Conservation (phyloP, 2,797 vertebrate genomes). For the Brachyalestes nurse region DNA sequence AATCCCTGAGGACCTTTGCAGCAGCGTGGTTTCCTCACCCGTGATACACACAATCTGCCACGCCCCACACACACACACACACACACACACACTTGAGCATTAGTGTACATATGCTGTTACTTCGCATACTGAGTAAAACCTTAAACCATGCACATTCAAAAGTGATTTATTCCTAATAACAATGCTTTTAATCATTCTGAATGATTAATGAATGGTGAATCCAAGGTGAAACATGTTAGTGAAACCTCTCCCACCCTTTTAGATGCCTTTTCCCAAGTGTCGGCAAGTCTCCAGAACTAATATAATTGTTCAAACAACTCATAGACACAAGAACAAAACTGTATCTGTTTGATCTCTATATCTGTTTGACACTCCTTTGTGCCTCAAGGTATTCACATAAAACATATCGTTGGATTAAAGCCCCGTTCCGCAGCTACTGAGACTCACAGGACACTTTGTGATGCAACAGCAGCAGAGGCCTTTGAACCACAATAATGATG, state of each 20-base stretch:
- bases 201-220: no score
- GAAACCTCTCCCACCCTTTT: not conserved
- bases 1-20: conserved; percentile 93
- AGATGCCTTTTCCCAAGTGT: not conserved
- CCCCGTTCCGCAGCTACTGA: not conserved
- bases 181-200: not conserved
- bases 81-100: no score
- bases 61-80: not conserved
- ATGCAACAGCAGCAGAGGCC: not conserved
- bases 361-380: conserved; percentile 30
- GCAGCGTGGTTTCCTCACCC: conserved; percentile 90
- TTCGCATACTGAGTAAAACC: not conserved
- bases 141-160: not conserved
- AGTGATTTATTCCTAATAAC: no score
- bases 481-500: not conserved
- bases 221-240: not conserved
- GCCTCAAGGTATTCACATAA: conserved; percentile 32
- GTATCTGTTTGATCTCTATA: conserved; percentile 13
- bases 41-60: conserved; percentile 83
- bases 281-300: not conserved
- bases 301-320: conserved; percentile 26
- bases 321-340: conserved; percentile 27
- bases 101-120: not conserved
- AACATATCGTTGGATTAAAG: conserved; percentile 16
- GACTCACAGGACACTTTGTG: not conserved